These are phyloP conservation scores for Tetraodon nigroviridis DNA, from an alignment of 2,113 vertebrate species.

Conservation along the genomic window DNA sequence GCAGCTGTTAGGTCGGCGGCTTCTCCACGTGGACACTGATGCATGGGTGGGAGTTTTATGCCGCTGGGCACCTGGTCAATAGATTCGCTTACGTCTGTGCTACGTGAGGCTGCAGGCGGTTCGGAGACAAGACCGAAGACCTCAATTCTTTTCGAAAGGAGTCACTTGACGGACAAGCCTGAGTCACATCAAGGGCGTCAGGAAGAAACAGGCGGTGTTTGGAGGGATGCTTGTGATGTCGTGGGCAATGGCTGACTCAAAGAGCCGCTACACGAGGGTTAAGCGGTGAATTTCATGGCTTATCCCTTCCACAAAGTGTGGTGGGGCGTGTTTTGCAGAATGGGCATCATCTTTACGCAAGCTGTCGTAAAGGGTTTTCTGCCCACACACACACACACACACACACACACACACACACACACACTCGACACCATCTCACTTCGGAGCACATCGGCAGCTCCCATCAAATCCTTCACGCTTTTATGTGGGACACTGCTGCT, in stretches of 20 bases:
- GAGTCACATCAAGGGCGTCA: constrained; percentile 14
- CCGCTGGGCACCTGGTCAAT: constrained; percentile 16
- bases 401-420: constrained; percentile 47
- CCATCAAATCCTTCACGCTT: too few species aligned
- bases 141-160: constrained; percentile 11
- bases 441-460: constrained; percentile 5
- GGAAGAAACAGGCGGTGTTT: constrained; percentile 9
- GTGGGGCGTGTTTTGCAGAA: constrained; percentile 34
- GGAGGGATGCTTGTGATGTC: constrained; percentile 24
- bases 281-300: constrained; percentile 6
- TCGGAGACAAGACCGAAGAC: constrained; percentile 21
- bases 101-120: constrained; percentile 20
- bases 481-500: background rate
- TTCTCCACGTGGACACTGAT: constrained; percentile 26
- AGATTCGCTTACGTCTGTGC: constrained; percentile 11
- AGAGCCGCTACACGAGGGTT: background rate
- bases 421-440: constrained; percentile 33
- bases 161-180: constrained; percentile 14
- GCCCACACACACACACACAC: constrained; percentile 28
- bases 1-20: constrained; percentile 16
- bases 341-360: constrained; percentile 42
- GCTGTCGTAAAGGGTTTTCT: constrained; percentile 45
- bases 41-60: constrained; percentile 17
- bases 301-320: constrained; percentile 14
- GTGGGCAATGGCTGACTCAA: constrained; percentile 15